These are phyloP conservation scores for Coregonus ussuriensis DNA, from an alignment of 2,797 vertebrate species.

Conservation along the genomic window DNA sequence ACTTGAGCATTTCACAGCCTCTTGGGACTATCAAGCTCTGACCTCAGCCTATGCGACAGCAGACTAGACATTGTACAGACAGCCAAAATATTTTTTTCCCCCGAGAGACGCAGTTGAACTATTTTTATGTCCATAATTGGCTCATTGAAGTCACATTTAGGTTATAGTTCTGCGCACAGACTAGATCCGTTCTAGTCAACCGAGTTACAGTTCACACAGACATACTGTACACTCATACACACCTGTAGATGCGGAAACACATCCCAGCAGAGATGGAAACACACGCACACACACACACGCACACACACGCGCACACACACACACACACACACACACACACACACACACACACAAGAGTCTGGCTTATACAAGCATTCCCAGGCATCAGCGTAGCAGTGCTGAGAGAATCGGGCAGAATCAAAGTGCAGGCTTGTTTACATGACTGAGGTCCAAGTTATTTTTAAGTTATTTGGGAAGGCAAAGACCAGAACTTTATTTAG, in stretches of 20 bases:
- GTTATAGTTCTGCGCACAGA: background rate
- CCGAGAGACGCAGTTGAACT: slow-evolving; percentile 21
- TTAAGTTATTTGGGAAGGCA: slow-evolving; percentile 60
- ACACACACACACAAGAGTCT: too few relatives aligned
- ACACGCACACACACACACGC: background rate
- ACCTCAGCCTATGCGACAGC: slow-evolving; percentile 37
- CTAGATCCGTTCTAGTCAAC: background rate
- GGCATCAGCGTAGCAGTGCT: slow-evolving; percentile 57
- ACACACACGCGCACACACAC: background rate
- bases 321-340: background rate
- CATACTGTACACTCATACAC: background rate
- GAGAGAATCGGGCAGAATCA: slow-evolving; percentile 53
- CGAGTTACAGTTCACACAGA: background rate
- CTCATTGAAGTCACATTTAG: background rate
- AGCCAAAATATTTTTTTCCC: slow-evolving; percentile 26
- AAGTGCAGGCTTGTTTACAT: slow-evolving; percentile 66
- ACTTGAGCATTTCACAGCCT: slow-evolving; percentile 30
- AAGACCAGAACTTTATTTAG: slow-evolving; percentile 50
- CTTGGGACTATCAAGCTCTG: slow-evolving; percentile 37
- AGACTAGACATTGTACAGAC: slow-evolving; percentile 25
- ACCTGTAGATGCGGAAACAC: background rate
- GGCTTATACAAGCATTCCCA: slow-evolving; percentile 59
- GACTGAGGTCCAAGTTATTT: slow-evolving; percentile 72
- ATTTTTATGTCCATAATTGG: background rate
- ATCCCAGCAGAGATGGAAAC: background rate